Conservation (phyloP, 2,797 vertebrate species). For the Sebastes cheni region DNA sequence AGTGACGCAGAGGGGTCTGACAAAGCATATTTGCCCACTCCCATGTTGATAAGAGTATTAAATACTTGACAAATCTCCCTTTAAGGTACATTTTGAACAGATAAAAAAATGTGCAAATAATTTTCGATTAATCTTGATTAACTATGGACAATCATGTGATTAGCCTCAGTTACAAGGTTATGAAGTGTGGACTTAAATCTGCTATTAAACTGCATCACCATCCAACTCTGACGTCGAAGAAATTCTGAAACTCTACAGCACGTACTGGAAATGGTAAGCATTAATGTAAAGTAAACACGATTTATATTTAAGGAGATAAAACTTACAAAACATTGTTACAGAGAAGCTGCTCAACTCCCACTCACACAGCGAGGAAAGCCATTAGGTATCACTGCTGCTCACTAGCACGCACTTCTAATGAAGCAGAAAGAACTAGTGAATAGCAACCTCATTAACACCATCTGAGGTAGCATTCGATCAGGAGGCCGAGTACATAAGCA, state of each 20-base stretch:
- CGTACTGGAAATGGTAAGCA: neutral
- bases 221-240: too few species aligned
- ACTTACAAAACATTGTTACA: too few species aligned
- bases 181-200: neutral
- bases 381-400: neutral
- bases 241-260: fast-evolving
- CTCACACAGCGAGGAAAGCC: neutral
- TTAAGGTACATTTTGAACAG: too few species aligned
- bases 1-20: too few species aligned
- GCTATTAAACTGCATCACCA: neutral
- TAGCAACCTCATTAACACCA: constrained; percentile 29
- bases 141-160: too few species aligned
- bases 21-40: too few species aligned
- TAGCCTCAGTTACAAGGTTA: too few species aligned
- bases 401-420: neutral
- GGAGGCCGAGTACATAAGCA: neutral
- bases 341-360: neutral
- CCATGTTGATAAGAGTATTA: too few species aligned
- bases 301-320: neutral
- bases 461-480: constrained; percentile 17
- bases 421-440: neutral
- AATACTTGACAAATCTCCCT: too few species aligned
- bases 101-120: too few species aligned
- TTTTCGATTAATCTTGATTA: too few species aligned
- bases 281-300: fast-evolving